These are phyloP conservation scores for Pangasius mekongensis DNA, from an alignment of 2,797 vertebrate genomes.

Conservation along the genomic window DNA sequence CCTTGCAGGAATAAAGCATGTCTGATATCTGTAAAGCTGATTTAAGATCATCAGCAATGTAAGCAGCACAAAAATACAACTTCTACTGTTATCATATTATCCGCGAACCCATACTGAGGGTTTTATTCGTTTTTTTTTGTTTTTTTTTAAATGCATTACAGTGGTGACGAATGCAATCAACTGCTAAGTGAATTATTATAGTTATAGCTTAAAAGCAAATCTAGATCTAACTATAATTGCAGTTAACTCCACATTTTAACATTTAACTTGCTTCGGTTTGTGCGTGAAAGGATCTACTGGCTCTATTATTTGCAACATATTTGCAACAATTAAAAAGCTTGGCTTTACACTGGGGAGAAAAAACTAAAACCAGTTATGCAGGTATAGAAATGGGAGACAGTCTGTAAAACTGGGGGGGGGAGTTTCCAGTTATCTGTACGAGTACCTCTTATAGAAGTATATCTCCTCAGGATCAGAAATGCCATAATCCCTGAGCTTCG, in stretches of 20 bases:
- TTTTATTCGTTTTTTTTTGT: background rate
- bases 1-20: background rate
- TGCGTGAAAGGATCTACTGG: background rate
- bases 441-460: slow-evolving; percentile 90
- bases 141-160: background rate
- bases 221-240: background rate
- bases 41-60: background rate
- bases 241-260: background rate
- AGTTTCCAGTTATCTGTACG: background rate
- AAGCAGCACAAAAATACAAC: no score
- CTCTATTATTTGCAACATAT: background rate
- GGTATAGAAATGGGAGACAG: background rate
- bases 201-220: background rate
- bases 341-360: background rate
- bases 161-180: background rate
- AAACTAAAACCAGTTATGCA: background rate
- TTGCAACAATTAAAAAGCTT: background rate
- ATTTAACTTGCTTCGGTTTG: background rate
- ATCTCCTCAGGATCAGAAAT: slow-evolving; percentile 95
- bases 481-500: slow-evolving; percentile 87
- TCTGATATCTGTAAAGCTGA: background rate
- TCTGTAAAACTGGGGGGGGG: no score
- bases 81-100: background rate
- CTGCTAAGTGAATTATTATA: background rate
- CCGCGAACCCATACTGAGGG: background rate